Evolutionary conservation across 2,888 invertebrate genomes (phyloP).

Genomic region (Malthinus seriepunctatus): DNA sequence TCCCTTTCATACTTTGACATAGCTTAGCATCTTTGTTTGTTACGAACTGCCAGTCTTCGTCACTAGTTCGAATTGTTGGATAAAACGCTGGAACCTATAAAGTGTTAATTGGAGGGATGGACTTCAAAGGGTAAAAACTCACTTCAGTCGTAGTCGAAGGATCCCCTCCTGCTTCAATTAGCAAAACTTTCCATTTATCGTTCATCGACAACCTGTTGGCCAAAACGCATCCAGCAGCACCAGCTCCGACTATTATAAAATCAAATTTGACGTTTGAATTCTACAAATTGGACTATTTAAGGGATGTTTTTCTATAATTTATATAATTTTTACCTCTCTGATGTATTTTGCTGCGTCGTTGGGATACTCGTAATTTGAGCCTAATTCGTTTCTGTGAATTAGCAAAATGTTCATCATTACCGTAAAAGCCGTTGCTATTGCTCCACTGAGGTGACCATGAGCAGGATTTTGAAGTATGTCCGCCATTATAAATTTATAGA

Average conservation of each 20-base stretch:
- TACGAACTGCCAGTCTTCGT: constrained; percentile 41
- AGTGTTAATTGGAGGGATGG: neutral
- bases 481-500: neutral
- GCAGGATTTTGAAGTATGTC: neutral
- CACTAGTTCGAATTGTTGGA: constrained; percentile 41
- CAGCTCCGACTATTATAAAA: constrained; percentile 57
- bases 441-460: constrained; percentile 29
- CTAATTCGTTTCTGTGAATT: constrained; percentile 38
- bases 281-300: constrained; percentile 24
- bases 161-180: constrained; percentile 48
- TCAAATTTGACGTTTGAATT: constrained; percentile 46
- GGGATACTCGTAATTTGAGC: constrained; percentile 37
- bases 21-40: constrained; percentile 38
- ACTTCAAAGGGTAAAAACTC: neutral
- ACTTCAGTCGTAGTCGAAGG: constrained; percentile 38
- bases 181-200: constrained; percentile 47
- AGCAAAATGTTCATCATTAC: constrained; percentile 41
- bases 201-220: constrained; percentile 55
- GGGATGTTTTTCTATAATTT: neutral
- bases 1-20: constrained; percentile 37
- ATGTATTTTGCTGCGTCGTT: constrained; percentile 36
- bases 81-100: constrained; percentile 38
- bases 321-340: constrained; percentile 31
- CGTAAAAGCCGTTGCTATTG: constrained; percentile 40
- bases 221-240: constrained; percentile 57